phyloP scores from a whole-genome alignment of 2,888 invertebrate genomes.

The Lamproptera curius region DNA sequence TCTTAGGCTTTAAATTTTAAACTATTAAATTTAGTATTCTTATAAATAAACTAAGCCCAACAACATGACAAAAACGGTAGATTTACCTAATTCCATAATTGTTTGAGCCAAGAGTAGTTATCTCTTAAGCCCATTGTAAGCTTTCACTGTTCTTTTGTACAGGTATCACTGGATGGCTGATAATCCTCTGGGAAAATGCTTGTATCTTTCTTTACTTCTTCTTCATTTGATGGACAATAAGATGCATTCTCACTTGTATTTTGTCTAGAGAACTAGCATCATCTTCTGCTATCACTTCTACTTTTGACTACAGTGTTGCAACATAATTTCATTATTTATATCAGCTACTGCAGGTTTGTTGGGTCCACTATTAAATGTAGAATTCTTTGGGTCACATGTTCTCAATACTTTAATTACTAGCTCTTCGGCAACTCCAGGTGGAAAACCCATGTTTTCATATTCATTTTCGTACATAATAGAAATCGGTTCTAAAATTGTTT shows the following conservation, averaged over 20 bases:
- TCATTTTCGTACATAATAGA: slow-evolving; percentile 80
- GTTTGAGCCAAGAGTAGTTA: slow-evolving; percentile 90
- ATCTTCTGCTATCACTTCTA: slow-evolving; percentile 62
- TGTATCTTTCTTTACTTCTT: slow-evolving; percentile 18
- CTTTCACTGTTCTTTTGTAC: slow-evolving; percentile 66
- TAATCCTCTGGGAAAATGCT: slow-evolving; percentile 42
- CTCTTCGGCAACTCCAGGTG: slow-evolving; percentile 84
- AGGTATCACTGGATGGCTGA: slow-evolving; percentile 58
- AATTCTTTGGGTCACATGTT: slow-evolving; percentile 69
- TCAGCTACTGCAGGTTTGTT: slow-evolving; percentile 36
- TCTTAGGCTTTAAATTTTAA: background rate
- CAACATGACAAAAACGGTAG: no score
- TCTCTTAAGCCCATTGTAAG: slow-evolving; percentile 90
- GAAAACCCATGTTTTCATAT: slow-evolving; percentile 83
- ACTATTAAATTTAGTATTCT: background rate
- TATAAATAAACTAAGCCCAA: no score
- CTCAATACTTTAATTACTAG: slow-evolving; percentile 75
- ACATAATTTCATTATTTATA: slow-evolving; percentile 66
- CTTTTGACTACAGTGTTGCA: slow-evolving; percentile 71
- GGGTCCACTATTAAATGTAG: slow-evolving; percentile 37
- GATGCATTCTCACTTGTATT: slow-evolving; percentile 13
- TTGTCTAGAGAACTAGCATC: slow-evolving; percentile 27
- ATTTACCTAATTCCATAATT: slow-evolving; percentile 83
- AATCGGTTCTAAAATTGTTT: slow-evolving; percentile 82
- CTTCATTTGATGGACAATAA: background rate